Percentiles rank a stretch among this genome's conserved stretches.
phyloP scores from a whole-genome alignment of 2,113 vertebrate species.

The Rhegmatorhina hoffmannsi region DNA sequence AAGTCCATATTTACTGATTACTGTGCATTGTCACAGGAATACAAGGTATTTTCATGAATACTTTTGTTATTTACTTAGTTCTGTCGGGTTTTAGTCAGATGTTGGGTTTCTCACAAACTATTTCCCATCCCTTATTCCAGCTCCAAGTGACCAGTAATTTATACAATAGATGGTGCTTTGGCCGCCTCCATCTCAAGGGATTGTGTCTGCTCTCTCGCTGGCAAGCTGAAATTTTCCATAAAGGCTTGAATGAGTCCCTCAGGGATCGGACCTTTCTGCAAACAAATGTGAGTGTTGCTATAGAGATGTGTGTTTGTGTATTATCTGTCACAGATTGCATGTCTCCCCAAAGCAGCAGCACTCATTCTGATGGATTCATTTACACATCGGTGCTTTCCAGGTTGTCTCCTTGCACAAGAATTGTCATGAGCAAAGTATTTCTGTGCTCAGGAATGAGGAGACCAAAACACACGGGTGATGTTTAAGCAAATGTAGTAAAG shows the following conservation, averaged over 20 bases:
- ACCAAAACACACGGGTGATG: not conserved
- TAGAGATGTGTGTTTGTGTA: not conserved
- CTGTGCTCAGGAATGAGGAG: not conserved
- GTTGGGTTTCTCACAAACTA: not conserved
- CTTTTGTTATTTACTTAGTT: not conserved
- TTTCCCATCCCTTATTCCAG: slow-evolving; percentile 10
- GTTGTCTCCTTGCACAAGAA: not conserved
- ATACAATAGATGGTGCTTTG: fast-evolving
- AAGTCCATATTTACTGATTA: not conserved
- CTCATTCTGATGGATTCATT: not conserved
- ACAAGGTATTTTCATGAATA: not conserved
- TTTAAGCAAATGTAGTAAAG: not conserved
- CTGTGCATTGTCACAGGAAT: not conserved
- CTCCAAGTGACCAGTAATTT: not conserved
- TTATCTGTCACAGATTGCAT: not conserved
- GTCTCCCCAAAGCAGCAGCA: not conserved
- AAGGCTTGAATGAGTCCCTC: not conserved
- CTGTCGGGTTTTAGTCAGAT: not conserved
- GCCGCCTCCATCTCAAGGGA: not conserved
- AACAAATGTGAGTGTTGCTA: not conserved
- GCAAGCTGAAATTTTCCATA: not conserved
- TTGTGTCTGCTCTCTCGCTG: not conserved
- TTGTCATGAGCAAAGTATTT: not conserved
- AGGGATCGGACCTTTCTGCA: not conserved
- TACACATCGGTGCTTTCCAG: not conserved